Evolutionary conservation across 2,888 invertebrate species (phyloP), one percentile per base, ranked within the genome.

Genomic region (Caenorhabditis virilis): DNA sequence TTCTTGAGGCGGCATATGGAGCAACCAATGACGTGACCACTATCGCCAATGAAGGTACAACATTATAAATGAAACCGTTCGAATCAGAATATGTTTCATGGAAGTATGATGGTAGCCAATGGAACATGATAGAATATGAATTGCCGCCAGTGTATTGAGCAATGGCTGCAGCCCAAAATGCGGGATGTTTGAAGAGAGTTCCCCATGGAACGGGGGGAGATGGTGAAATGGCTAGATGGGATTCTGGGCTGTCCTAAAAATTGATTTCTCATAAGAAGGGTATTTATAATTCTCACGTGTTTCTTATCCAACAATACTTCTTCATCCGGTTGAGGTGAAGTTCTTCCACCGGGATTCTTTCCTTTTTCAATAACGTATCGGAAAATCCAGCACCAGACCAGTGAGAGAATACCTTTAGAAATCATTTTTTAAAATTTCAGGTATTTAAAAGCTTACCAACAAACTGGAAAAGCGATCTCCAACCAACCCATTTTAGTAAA

Each of bases 71-170:
- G 88, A 89, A 89, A 42, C 89, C 88, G 83, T 88, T 89, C 35
- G 88, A 88, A 69, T 88, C 87, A 0, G 89, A 89, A 78, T 88
- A 90, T 23, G 87, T 89, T 76, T 90, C 90, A 78, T 89, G 88
- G 80, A 90, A 90, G 82, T 89, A 90, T 41, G 89, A 89, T 35
- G 90, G 90, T 80, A 90, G 85, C 90, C 90, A 90, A 11, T 89
- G 89, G 41, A 90, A 85, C 61, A 90, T 84, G 45, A 89, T 89
- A 83, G 89, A 89, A 82, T 89, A 90, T 72, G 89, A 89, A 83
- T 89, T 89, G 83, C 89, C 89, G 82, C 89, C 88, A 79, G 89
- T 89, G 69, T 89, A 89, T 82, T 90, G 89, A 43, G 89, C 89
- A 63, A 89, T 82, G 4, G 89, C 87, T 63, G 89, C 88, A n/a